A percentile compares a stretch with the other conserved stretches of the same genome.
Conservation (phyloP, 1,140 invertebrate species). For the Megalopta genalis region DNA sequence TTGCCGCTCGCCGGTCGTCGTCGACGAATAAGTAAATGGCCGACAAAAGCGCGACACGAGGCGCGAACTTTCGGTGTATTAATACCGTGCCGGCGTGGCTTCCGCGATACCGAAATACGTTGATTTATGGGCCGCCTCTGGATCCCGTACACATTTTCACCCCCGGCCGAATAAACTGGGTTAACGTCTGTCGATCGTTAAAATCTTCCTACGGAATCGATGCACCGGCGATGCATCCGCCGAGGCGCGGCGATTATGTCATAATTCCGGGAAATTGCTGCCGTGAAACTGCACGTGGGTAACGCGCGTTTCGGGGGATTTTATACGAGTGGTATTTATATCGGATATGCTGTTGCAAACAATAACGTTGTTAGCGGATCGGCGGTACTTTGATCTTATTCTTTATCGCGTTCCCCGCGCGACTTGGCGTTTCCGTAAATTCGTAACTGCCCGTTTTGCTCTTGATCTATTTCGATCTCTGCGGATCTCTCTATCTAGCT, state of each 20-base stretch:
- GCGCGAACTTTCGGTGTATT: constrained; percentile 64
- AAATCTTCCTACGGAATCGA: constrained; percentile 7
- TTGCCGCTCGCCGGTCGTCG: constrained; percentile 42
- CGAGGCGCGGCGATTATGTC: neutral
- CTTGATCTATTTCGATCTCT: too few species aligned
- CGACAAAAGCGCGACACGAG: constrained; percentile 37
- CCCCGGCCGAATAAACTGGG: constrained; percentile 59
- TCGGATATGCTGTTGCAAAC: too few species aligned
- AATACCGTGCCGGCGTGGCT: constrained; percentile 71
- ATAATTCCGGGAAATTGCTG: neutral
- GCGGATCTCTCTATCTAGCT: too few species aligned
- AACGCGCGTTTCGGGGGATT: too few species aligned
- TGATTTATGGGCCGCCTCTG: constrained; percentile 68
- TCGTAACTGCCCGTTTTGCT: too few species aligned
- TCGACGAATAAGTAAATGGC: neutral
- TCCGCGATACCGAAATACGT: constrained; percentile 76
- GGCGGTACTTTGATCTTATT: too few species aligned
- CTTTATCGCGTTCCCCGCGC: too few species aligned
- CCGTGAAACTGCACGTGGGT: too few species aligned
- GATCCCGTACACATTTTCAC: constrained; percentile 37
- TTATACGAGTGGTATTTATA: too few species aligned
- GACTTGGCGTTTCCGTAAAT: too few species aligned
- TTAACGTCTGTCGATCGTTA: constrained; percentile 68
- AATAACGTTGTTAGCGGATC: too few species aligned
- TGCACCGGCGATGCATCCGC: neutral